Evolutionary conservation across 2,888 invertebrate genomes (phyloP), one percentile per base, ranked within the genome.

Genomic region (Acanthosoma haemorrhoidale): DNA sequence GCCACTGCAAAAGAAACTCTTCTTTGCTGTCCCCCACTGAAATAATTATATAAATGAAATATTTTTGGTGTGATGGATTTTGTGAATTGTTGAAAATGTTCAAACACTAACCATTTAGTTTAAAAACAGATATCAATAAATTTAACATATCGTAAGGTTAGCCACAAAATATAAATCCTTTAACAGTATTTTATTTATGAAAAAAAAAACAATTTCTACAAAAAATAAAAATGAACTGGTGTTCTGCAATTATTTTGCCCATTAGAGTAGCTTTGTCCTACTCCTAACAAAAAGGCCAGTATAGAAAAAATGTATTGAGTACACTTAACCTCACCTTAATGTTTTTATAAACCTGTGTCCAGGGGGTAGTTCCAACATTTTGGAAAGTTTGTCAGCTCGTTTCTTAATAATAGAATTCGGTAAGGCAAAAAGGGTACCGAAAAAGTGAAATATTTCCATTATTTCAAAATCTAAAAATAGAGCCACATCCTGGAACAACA

Each of bases 1-100:
- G 95, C 92, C 5, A 91, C 91, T 0, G 94, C 93, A 75, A 96
- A 86, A 0, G 95, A 95, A 0, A 95, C 89, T 68, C 96, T 83
- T 72, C 96, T 82, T 80, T 94, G 92, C 79, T 96, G 95, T 0
- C 96, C 96, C 3, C 96, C 96, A 75, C 77, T 76, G 64, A 3
- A 74, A 73, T 8, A 16, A n/a, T 51, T 36, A 5, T 2, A 58
- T 51, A 2, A 31, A n/a, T 39, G 21, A 32, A 34, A 9, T 34
- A 21, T 31, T 11, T 21, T 70, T 21, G 1, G 13, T 15, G 1
- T 21, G 3, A 2, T 43, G 1, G 21, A 43, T 1, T 13, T 13
- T 21, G 16, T 43, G 18, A 9, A 43, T 21, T 21, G 13, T 8
- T 15, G 18, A 31, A 29, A 4, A 63, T 34, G 8, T 6, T 63